Conservation (phyloP, 53 echinoderm and acorn worm genomes). For the Patiria pectinifera region DNA sequence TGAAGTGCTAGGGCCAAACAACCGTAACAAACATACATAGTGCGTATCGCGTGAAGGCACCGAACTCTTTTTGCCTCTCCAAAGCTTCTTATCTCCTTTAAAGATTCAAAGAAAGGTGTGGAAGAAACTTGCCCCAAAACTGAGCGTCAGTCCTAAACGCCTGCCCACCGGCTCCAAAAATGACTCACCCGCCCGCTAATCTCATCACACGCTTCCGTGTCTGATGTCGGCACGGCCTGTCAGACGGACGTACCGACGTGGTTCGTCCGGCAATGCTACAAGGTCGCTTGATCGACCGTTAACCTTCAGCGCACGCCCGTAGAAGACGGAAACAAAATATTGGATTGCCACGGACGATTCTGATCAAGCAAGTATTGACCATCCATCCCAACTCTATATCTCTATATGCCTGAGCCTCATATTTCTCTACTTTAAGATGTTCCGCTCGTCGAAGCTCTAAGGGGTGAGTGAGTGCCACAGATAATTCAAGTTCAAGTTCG, state of each 20-base stretch:
- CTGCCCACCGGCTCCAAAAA: not conserved
- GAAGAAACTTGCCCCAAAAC: not conserved
- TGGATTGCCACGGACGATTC: not conserved
- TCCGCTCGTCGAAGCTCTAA: not conserved
- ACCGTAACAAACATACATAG: too few relatives aligned
- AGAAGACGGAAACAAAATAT: not conserved
- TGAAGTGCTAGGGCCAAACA: not conserved
- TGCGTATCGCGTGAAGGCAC: not conserved
- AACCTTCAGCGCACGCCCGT: not conserved
- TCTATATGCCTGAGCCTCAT: not conserved
- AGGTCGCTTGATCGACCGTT: not conserved
- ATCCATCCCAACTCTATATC: not conserved
- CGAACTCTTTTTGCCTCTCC: not conserved
- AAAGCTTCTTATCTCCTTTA: not conserved
- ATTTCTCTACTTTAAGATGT: not conserved
- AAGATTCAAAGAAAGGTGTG: not conserved
- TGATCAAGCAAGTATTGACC: not conserved
- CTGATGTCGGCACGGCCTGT: not conserved
- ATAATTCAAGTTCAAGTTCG: too few relatives aligned
- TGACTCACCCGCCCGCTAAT: slow-evolving; percentile 6
- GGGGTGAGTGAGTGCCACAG: not conserved
- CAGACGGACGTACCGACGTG: not conserved
- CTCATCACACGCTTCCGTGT: slow-evolving; percentile 7
- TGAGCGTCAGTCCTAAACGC: not conserved
- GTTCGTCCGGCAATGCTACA: not conserved